Conservation (phyloP, 2,797 vertebrate genomes). For the Amniataba percoides region DNA sequence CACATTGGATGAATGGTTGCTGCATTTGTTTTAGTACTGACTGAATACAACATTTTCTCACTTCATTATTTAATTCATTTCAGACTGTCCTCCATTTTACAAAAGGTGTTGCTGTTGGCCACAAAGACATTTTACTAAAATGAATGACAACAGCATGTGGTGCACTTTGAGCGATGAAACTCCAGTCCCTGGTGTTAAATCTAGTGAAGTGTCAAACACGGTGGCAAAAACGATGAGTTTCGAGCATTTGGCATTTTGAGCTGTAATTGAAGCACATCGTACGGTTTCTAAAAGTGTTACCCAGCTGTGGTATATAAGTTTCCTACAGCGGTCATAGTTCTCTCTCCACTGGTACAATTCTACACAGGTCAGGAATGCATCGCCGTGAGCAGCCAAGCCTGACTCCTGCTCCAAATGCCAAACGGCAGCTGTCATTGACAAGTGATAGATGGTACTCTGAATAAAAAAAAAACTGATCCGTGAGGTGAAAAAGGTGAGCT, state of each 20-base stretch:
- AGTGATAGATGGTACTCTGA: constrained; percentile 47
- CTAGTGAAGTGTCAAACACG: neutral
- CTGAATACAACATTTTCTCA: too few species aligned
- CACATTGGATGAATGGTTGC: neutral
- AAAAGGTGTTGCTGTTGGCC: neutral
- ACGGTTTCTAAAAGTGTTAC: neutral
- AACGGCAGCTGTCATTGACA: constrained; percentile 63
- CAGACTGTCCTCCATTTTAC: neutral
- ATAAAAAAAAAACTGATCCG: constrained; percentile 14
- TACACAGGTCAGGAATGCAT: constrained; percentile 76
- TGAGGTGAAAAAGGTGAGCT: neutral
- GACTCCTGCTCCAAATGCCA: constrained; percentile 48
- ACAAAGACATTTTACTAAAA: neutral
- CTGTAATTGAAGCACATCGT: neutral
- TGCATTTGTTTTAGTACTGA: too few species aligned
- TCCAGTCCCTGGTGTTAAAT: neutral
- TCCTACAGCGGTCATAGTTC: constrained; percentile 4
- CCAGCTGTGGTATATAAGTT: neutral
- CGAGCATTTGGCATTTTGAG: neutral
- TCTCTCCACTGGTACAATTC: constrained; percentile 36
- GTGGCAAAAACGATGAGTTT: neutral
- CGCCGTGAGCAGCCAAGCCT: constrained; percentile 67
- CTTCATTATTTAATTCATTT: too few species aligned
- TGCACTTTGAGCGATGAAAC: neutral
- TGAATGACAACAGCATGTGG: neutral